Evolutionary conservation across 1,140 invertebrate species (phyloP).

Genomic region (Cotesia chilonis): DNA sequence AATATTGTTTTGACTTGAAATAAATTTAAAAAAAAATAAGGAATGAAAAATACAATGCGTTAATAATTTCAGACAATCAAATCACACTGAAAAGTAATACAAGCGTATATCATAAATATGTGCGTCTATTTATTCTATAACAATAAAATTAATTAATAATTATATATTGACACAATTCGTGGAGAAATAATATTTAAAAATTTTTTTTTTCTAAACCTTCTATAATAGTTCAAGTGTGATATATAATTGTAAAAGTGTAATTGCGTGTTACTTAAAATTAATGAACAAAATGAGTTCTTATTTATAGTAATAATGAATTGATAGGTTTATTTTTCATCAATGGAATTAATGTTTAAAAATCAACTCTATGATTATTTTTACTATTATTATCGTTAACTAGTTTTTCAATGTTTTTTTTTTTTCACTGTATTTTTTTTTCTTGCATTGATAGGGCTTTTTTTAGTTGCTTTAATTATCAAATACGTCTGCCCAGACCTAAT

Average conservation of each 20-base stretch:
- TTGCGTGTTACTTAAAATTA: conserved; percentile 6
- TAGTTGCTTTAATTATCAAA: not conserved
- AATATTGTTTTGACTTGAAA: too few species aligned
- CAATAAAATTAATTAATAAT: too few species aligned
- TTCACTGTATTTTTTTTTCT: not conserved
- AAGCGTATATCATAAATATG: too few species aligned
- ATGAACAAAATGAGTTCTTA: not conserved
- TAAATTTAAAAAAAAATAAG: too few species aligned
- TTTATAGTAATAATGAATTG: not conserved
- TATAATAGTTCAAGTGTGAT: too few species aligned
- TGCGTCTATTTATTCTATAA: too few species aligned
- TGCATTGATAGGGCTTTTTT: conserved; percentile 13
- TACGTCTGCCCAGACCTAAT: conserved; percentile 11
- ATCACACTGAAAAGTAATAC: too few species aligned
- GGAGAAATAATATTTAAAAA: too few species aligned
- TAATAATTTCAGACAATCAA: too few species aligned
- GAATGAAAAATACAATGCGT: too few species aligned
- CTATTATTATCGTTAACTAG: not conserved
- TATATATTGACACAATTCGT: too few species aligned
- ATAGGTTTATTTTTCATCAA: not conserved
- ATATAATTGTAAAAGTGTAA: not conserved
- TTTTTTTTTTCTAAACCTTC: too few species aligned
- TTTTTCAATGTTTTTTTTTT: not conserved
- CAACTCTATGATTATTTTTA: not conserved
- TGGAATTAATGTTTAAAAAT: not conserved